phyloP scores from a whole-genome alignment of 2,113 vertebrate species.

The Dissostichus mawsoni region DNA sequence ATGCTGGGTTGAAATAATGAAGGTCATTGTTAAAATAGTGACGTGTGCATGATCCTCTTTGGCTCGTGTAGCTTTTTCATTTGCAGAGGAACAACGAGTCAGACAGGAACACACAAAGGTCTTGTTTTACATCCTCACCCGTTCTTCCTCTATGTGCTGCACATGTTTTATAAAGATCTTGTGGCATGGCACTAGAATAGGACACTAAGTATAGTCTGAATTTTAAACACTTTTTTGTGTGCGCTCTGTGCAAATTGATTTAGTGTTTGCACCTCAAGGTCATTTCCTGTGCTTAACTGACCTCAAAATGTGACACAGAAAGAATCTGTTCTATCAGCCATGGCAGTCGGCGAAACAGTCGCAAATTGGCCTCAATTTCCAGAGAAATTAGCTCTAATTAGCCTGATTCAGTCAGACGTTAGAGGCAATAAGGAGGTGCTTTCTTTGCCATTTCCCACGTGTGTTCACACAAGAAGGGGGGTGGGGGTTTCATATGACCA shows the following conservation, averaged over 20 bases:
- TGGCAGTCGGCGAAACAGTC: background rate
- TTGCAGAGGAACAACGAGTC: background rate
- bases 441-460: slow-evolving; percentile 7
- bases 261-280: background rate
- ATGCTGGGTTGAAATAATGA: slow-evolving; percentile 4
- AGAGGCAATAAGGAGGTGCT: slow-evolving; percentile 6
- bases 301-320: background rate
- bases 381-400: slow-evolving; percentile 32
- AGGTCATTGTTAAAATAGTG: slow-evolving; percentile 40
- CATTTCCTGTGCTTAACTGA: background rate
- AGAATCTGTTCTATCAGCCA: background rate
- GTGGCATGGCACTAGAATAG: background rate
- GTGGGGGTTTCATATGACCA: background rate
- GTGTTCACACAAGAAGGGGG: background rate
- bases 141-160: background rate
- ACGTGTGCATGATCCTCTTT: slow-evolving; percentile 3
- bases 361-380: slow-evolving; percentile 19
- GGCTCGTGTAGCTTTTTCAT: background rate
- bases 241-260: background rate
- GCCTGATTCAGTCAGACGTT: slow-evolving; percentile 21
- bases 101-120: background rate
- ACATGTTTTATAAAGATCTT: background rate
- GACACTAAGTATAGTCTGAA: background rate
- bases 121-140: background rate
- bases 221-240: background rate